A percentile compares a stretch with the other conserved stretches of the same genome.
These are phyloP conservation scores for Norana najaformis DNA, from an alignment of 2,888 invertebrate species.

Conservation along the genomic window DNA sequence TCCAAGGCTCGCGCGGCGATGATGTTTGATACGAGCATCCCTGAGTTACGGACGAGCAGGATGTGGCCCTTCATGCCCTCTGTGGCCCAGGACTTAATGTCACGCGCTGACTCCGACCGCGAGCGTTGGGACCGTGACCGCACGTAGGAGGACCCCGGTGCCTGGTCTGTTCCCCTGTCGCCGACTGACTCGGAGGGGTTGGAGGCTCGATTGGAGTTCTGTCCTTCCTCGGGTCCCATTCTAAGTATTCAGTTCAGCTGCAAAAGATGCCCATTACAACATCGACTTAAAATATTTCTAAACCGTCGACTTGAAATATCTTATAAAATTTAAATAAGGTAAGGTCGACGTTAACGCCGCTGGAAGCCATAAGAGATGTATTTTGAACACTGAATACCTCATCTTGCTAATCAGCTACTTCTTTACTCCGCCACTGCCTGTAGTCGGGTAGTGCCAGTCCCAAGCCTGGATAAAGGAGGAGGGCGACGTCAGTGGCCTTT, in stretches of 20 bases:
- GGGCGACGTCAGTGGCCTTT: too few species aligned
- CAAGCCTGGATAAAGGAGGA: too few species aligned
- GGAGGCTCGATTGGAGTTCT: not conserved
- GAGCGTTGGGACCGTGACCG: not conserved
- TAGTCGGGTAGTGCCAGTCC: too few species aligned
- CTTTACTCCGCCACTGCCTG: too few species aligned
- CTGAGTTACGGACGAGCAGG: constrained; percentile 26
- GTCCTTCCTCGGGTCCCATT: not conserved
- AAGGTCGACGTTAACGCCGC: too few species aligned
- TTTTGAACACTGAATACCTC: too few species aligned
- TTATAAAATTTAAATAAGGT: too few species aligned
- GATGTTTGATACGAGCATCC: constrained; percentile 18
- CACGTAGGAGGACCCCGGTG: not conserved
- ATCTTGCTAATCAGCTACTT: too few species aligned
- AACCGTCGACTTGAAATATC: too few species aligned
- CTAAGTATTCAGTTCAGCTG: not conserved
- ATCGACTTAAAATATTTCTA: too few species aligned
- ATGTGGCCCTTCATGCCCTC: constrained; percentile 30
- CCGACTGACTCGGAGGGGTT: not conserved
- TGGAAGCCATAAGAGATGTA: too few species aligned
- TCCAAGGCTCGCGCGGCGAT: constrained; percentile 24
- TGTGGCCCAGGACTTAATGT: constrained; percentile 30
- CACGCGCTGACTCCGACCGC: not conserved
- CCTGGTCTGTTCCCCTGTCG: not conserved
- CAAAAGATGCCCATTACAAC: not conserved